phyloP scores from a whole-genome alignment of 2,888 invertebrate genomes.

The Heliconius cydno region DNA sequence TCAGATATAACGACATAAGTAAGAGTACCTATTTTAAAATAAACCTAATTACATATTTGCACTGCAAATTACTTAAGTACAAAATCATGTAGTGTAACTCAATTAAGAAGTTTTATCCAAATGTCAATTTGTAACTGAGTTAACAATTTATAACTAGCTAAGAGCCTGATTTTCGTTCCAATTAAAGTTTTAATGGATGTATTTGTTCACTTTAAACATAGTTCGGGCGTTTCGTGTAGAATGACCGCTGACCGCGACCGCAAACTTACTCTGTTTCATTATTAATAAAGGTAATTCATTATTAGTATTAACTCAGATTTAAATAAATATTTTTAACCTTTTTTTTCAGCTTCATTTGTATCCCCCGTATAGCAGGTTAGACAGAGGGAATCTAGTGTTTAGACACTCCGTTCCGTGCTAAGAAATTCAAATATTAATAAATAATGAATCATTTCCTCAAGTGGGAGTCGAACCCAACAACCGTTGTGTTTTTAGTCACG shows the following conservation, averaged over 20 bases:
- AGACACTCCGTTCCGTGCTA: too few relatives aligned
- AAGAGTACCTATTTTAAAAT: neutral
- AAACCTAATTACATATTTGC: neutral
- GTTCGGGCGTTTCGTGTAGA: slow-evolving; percentile 28
- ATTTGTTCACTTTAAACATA: slow-evolving; percentile 36
- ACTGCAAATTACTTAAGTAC: slow-evolving; percentile 8
- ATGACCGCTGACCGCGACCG: slow-evolving; percentile 25
- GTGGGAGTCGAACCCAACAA: too few relatives aligned
- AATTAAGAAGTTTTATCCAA: slow-evolving; percentile 35
- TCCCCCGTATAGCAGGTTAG: too few relatives aligned
- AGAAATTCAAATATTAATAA: too few relatives aligned
- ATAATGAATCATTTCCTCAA: too few relatives aligned
- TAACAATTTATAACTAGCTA: slow-evolving; percentile 37
- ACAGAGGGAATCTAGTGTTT: too few relatives aligned
- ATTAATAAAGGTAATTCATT: neutral
- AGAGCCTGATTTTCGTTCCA: slow-evolving; percentile 31
- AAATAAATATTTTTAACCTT: too few relatives aligned
- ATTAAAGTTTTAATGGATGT: slow-evolving; percentile 38
- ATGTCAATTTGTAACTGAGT: slow-evolving; percentile 33
- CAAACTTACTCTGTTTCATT: slow-evolving; percentile 18
- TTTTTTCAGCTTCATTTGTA: too few relatives aligned
- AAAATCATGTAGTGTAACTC: slow-evolving; percentile 13
- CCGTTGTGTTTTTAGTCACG: too few relatives aligned
- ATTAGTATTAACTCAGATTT: neutral
- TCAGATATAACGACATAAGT: neutral